These are phyloP conservation scores for Micronisus gabar DNA, from an alignment of 2,113 vertebrate genomes.

Conservation along the genomic window DNA sequence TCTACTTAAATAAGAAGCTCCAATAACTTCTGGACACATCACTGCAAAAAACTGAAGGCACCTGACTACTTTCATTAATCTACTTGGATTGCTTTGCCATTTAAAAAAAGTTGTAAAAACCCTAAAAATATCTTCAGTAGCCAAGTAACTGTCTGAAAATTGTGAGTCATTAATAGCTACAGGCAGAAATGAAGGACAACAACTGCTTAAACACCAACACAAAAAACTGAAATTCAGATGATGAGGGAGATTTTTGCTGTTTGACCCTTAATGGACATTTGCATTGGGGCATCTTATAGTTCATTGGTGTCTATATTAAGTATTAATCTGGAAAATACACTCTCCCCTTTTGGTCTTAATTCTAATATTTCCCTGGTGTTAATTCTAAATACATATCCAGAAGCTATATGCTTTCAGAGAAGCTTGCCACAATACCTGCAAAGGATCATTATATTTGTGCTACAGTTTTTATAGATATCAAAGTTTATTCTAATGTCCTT, in stretches of 20 bases:
- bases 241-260: neutral
- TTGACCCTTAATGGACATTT: neutral
- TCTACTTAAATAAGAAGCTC: neutral
- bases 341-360: neutral
- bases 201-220: neutral
- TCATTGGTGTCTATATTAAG: neutral
- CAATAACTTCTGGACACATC: neutral
- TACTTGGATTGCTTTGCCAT: slow-evolving; percentile 30
- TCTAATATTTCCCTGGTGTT: neutral
- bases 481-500: neutral
- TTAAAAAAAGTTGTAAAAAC: slow-evolving; percentile 23
- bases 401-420: neutral
- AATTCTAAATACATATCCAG: neutral
- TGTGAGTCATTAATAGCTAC: slow-evolving; percentile 51
- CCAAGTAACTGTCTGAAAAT: slow-evolving; percentile 38
- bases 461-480: neutral
- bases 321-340: neutral
- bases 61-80: slow-evolving; percentile 16
- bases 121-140: slow-evolving; percentile 46
- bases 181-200: slow-evolving; percentile 26
- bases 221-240: neutral
- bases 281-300: neutral
- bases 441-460: neutral
- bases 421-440: neutral
- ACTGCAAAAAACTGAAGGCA: neutral